phyloP scores from a whole-genome alignment of 2,113 vertebrate genomes.

The Ictalurus punctatus region DNA sequence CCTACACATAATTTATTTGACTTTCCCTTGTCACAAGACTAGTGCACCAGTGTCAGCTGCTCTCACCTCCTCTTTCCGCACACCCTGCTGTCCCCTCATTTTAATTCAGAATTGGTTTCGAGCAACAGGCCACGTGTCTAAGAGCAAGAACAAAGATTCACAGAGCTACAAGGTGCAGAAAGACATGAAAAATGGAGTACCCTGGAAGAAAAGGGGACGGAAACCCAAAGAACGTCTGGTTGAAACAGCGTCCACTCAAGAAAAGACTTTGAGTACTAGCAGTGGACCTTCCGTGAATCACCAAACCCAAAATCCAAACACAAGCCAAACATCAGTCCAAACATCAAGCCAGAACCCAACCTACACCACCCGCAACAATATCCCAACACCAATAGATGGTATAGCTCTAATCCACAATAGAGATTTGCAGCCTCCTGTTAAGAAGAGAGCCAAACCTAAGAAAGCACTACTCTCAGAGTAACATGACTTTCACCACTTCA shows the following conservation, averaged over 20 bases:
- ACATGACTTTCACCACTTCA: slow-evolving; percentile 57
- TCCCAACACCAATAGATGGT: slow-evolving; percentile 57
- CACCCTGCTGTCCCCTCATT: background rate
- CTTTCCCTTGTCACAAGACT: background rate
- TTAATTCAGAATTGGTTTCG: slow-evolving; percentile 92
- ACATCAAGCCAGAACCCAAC: slow-evolving; percentile 45
- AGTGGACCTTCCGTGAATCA: slow-evolving; percentile 48
- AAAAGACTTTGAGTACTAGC: slow-evolving; percentile 65
- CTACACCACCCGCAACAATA: slow-evolving; percentile 51
- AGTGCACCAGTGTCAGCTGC: background rate
- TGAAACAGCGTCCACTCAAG: slow-evolving; percentile 53
- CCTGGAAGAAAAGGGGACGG: slow-evolving; percentile 86
- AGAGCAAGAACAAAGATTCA: slow-evolving; percentile 76
- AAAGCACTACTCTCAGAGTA: slow-evolving; percentile 66
- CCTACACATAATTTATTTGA: background rate
- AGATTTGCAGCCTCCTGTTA: slow-evolving; percentile 58
- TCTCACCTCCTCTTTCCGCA: slow-evolving; percentile 3
- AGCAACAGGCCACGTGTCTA: slow-evolving; percentile 77
- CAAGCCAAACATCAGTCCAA: slow-evolving; percentile 50
- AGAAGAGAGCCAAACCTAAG: slow-evolving; percentile 69
- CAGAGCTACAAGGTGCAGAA: slow-evolving; percentile 70
- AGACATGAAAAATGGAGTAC: slow-evolving; percentile 75
- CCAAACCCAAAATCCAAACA: slow-evolving; percentile 49
- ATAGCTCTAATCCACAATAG: slow-evolving; percentile 60
- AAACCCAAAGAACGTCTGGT: slow-evolving; percentile 86